Conservation (phyloP, 2,113 vertebrate species). For the Prionailurus bengalensis region DNA sequence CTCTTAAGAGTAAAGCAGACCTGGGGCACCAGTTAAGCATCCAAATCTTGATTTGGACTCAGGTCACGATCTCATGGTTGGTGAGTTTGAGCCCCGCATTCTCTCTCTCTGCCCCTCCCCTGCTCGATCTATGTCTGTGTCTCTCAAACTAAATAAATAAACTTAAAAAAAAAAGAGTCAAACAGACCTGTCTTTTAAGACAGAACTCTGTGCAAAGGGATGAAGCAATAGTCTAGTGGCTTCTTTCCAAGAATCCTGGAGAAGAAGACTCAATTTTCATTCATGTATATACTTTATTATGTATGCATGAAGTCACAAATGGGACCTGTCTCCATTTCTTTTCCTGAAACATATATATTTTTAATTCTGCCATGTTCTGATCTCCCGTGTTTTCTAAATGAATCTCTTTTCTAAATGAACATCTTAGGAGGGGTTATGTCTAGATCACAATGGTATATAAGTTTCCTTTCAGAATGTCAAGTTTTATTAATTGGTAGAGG, state of each 20-base stretch:
- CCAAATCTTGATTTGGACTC: too few species aligned
- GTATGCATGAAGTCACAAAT: background rate
- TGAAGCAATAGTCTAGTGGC: background rate
- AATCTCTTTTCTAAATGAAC: too few species aligned
- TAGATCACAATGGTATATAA: background rate
- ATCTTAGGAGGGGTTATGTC: background rate
- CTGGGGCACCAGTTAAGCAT: background rate
- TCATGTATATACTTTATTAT: background rate
- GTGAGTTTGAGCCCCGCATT: too few species aligned
- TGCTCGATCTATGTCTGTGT: too few species aligned
- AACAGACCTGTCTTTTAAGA: background rate
- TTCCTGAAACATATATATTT: background rate
- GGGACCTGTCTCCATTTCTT: slow-evolving; percentile 34
- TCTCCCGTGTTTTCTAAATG: background rate
- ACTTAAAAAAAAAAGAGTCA: too few species aligned
- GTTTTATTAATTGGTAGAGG: background rate
- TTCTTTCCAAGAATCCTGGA: background rate
- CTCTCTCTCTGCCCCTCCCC: too few species aligned
- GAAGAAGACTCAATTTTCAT: background rate
- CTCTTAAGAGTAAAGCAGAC: background rate
- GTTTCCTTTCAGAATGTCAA: background rate
- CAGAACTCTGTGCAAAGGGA: background rate
- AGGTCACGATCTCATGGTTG: too few species aligned
- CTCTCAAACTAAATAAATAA: too few species aligned
- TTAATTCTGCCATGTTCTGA: background rate